Base-by-base conservation (phyloP, 2,888 invertebrate genomes). In the Thera britannica region DNA sequence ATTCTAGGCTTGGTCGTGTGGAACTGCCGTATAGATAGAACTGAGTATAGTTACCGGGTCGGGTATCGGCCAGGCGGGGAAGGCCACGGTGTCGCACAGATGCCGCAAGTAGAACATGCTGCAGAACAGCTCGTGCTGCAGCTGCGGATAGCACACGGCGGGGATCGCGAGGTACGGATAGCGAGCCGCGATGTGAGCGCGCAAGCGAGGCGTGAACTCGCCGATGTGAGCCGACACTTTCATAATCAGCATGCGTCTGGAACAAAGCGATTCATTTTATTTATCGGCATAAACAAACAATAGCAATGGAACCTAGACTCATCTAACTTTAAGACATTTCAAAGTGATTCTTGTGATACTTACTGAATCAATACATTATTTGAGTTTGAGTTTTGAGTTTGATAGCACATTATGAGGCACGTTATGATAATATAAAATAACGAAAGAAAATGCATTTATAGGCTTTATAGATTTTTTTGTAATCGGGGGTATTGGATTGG, bases 31-130 rank as follows among this genome's bases (percentile, higher is more conserved):
- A 23, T 23, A 23, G 23, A 23, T 23, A 23, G 46, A 7, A 8
- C 8, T 2, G 5, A 9, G 46, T 11, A 46, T 46, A 46, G 46
- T 46, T 46, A 46, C 11, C 46, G 46, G 46, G 46, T 46, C 46
- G 7, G 46, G 46, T 7, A 46, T 46, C 9, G 46, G 46, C 11
- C 46, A 46, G 46, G 11, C 46, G 46, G 46, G 46, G 46, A 46
- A 46, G 46, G 46, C 46, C 2, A 3, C 54, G 5, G 52, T 52
- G 23, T 99, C 98, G 91, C 99, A 99, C 75, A 99, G 95, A 92
- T 99, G 99, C 2, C 99, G 95, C 83, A 99, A 94, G 91, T 99
- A 99, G 94, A 99, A 99, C 88, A 98, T 98, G 90, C 98, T 98
- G 93, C 99, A 99, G 95, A 99, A 99, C 65, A 99, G 95, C 94